Evolutionary conservation across 2,797 vertebrate genomes (phyloP).

Genomic region (Orestias chungarensis): DNA sequence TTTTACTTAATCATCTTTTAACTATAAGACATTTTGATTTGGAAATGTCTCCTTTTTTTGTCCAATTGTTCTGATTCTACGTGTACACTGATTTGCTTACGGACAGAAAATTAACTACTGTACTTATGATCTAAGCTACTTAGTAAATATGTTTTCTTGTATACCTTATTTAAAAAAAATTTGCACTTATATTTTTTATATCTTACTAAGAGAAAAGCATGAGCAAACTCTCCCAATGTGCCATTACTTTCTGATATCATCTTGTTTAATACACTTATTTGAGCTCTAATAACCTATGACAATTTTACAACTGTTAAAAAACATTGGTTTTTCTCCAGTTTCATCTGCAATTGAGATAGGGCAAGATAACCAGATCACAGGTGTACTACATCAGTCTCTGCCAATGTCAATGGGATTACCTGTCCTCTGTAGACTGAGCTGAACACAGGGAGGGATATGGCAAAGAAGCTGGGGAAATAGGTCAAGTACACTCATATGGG

Average conservation of each 20-base stretch:
- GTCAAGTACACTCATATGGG: conserved; percentile 77
- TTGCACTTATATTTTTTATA: neutral
- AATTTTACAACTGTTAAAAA: conserved; percentile 39
- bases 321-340: conserved; percentile 29
- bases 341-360: conserved; percentile 44
- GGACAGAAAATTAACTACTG: neutral
- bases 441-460: conserved; percentile 45
- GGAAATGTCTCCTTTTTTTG: neutral
- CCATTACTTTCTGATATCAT: conserved; percentile 23
- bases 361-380: conserved; percentile 71
- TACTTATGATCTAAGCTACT: neutral
- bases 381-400: conserved; percentile 64
- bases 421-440: conserved; percentile 57
- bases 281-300: conserved; percentile 39
- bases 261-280: conserved; percentile 32
- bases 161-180: neutral
- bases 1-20: neutral
- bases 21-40: neutral
- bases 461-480: conserved; percentile 69
- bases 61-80: neutral
- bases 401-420: conserved; percentile 71
- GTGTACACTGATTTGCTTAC: neutral
- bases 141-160: neutral
- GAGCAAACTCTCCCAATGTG: conserved; percentile 34
- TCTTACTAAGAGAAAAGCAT: conserved; percentile 20